phyloP scores from a whole-genome alignment of 2,797 vertebrate genomes.

The Takifugu ocellatus region DNA sequence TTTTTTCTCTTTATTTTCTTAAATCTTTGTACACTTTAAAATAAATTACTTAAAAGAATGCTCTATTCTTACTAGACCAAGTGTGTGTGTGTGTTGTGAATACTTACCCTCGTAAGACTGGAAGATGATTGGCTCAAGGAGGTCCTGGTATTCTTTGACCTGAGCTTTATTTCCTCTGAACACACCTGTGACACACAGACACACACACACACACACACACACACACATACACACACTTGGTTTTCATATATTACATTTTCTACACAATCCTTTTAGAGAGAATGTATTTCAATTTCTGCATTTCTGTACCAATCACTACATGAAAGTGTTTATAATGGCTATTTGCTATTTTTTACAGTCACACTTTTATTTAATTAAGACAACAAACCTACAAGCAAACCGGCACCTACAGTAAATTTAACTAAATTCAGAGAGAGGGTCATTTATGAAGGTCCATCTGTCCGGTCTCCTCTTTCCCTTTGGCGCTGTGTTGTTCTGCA shows the following conservation, averaged over 20 bases:
- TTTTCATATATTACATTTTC: no score
- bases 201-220: no score
- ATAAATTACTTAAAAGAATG: no score
- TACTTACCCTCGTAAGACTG: constrained; percentile 84
- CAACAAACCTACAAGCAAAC: neutral
- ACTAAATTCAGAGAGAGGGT: neutral
- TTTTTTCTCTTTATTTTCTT: no score
- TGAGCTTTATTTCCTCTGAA: constrained; percentile 87
- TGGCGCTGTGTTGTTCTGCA: neutral
- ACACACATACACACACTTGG: no score
- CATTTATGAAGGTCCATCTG: neutral
- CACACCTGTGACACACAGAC: constrained; percentile 72
- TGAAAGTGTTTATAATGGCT: neutral
- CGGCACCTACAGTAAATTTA: neutral
- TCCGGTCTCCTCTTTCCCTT: no score
- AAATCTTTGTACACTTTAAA: no score
- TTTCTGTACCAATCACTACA: no score
- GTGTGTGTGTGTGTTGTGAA: neutral
- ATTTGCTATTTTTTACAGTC: no score
- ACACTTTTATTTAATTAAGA: neutral
- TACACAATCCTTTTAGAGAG: neutral
- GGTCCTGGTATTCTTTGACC: constrained; percentile 89
- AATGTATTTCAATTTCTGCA: neutral
- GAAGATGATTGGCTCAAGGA: constrained; percentile 88
- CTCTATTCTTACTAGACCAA: neutral